Percentiles rank a stretch among this genome's conserved stretches.
Conservation (phyloP, 2,888 invertebrate genomes). For the Eudemis profundana region DNA sequence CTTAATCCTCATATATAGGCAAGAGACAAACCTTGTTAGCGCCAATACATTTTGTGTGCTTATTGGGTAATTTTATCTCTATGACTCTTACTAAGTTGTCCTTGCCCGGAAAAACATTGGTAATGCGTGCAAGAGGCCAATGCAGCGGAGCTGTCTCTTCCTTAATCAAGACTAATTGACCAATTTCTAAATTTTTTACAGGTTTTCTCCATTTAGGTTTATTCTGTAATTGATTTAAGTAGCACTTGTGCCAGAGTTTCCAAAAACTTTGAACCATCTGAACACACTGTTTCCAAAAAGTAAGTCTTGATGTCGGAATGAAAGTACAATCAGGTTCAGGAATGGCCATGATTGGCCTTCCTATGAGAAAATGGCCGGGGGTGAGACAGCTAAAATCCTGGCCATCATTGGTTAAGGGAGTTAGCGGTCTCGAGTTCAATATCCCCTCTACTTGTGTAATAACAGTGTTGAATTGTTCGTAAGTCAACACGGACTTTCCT, state of each 20-base stretch:
- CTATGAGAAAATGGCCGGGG: conserved; percentile 12
- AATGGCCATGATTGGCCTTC: neutral
- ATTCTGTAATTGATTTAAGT: conserved; percentile 23
- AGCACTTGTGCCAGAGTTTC: conserved; percentile 19
- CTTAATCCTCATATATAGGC: conserved; percentile 12
- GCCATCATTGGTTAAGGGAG: conserved; percentile 7
- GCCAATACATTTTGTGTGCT: conserved; percentile 12
- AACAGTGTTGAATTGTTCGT: conserved; percentile 18
- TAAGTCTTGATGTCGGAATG: neutral
- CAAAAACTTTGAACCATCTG: too few relatives aligned
- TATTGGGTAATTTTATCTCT: too few relatives aligned
- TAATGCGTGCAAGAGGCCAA: conserved; percentile 22
- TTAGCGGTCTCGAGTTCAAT: conserved; percentile 9
- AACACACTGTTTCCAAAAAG: conserved; percentile 21
- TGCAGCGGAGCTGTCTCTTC: conserved; percentile 10
- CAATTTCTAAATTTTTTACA: conserved; percentile 1
- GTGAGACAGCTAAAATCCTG: conserved; percentile 14
- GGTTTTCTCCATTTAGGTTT: conserved; percentile 15
- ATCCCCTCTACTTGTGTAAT: conserved; percentile 1
- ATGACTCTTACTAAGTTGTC: too few relatives aligned
- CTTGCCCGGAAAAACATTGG: too few relatives aligned
- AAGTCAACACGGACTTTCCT: conserved; percentile 5
- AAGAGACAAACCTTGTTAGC: conserved; percentile 9
- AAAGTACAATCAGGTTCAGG: conserved; percentile 2
- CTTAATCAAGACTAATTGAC: conserved; percentile 11